phyloP scores from a whole-genome alignment of 2,888 invertebrate species.

The Tanytarsus gracilentus region DNA sequence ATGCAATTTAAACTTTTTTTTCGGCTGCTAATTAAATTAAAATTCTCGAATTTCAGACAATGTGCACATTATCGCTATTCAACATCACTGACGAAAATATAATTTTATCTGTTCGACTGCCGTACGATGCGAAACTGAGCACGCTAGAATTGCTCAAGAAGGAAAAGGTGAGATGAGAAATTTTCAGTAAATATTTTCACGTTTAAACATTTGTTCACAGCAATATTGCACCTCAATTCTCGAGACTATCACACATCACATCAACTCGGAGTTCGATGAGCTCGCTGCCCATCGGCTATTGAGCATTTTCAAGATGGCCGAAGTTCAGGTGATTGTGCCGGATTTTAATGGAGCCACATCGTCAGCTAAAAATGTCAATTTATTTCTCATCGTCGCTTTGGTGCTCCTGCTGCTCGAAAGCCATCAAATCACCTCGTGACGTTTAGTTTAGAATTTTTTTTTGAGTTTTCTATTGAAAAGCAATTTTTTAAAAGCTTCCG shows the following conservation, averaged over 20 bases:
- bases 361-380: constrained; percentile 12
- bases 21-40: constrained; percentile 26
- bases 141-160: constrained; percentile 57
- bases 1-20: background rate
- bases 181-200: constrained; percentile 2
- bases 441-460: background rate
- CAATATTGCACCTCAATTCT: constrained; percentile 76
- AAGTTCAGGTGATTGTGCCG: constrained; percentile 78
- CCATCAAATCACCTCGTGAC: constrained; percentile 3
- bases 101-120: constrained; percentile 71
- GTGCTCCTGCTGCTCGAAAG: background rate
- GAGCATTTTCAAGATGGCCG: constrained; percentile 87
- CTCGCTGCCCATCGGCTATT: constrained; percentile 77
- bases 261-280: constrained; percentile 75
- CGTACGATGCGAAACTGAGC: constrained; percentile 53
- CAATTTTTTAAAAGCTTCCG: too few species aligned
- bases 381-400: background rate
- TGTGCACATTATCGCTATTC: constrained; percentile 74
- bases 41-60: constrained; percentile 53
- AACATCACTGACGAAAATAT: constrained; percentile 82
- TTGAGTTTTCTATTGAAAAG: background rate
- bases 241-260: constrained; percentile 71
- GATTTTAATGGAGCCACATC: constrained; percentile 32
- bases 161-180: constrained; percentile 54
- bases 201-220: constrained; percentile 46